Evolutionary conservation across 1,140 invertebrate genomes (phyloP).

Genomic region (Andricus grossulariae): DNA sequence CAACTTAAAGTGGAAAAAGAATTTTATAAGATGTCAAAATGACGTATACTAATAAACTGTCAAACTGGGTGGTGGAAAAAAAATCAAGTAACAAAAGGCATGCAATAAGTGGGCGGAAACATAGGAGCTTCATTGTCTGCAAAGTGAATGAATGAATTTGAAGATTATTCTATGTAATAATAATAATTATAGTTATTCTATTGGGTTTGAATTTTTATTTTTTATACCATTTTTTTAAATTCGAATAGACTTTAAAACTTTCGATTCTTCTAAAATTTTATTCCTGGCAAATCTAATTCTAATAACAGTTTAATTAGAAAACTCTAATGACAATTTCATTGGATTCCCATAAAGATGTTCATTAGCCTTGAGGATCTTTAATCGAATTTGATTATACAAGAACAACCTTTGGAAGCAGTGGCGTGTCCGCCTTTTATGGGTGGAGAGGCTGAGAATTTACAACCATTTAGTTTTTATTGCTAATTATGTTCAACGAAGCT

Average conservation of each 20-base stretch:
- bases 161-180: no score
- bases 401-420: background rate
- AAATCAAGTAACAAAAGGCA: no score
- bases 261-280: background rate
- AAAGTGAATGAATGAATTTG: no score
- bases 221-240: background rate
- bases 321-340: constrained; percentile 22
- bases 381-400: constrained; percentile 19
- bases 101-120: no score
- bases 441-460: background rate
- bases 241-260: background rate
- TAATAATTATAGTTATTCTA: no score
- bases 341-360: constrained; percentile 18
- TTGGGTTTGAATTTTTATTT: no score
- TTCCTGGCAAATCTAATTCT: background rate
- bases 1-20: no score
- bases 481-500: background rate
- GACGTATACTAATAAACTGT: no score
- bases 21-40: no score
- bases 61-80: no score
- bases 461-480: constrained; percentile 1
- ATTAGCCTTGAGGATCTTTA: background rate
- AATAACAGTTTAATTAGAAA: constrained; percentile 8
- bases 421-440: background rate
- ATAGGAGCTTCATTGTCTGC: no score